A percentile compares a stretch with the other conserved stretches of the same genome.
Evolutionary conservation across 2,888 invertebrate species (phyloP).

Genomic region (Stenoptilia bipunctidactyla): DNA sequence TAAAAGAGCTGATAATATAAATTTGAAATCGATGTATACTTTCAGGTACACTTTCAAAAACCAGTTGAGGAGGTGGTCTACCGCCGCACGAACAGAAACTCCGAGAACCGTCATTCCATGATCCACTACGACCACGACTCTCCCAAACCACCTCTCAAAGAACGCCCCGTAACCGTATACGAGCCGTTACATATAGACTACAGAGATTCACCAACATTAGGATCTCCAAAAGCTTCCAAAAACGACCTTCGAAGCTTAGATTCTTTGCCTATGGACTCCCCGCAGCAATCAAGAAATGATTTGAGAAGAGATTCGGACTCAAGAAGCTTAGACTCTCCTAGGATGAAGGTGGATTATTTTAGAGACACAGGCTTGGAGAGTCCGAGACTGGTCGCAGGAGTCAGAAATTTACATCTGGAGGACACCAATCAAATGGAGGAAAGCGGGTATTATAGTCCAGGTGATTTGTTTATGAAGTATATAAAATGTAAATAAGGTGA

Average conservation of each 20-base stretch:
- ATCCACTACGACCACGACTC: constrained; percentile 61
- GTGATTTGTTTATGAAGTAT: too few relatives aligned
- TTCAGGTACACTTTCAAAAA: constrained; percentile 55
- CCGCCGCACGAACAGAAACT: constrained; percentile 47
- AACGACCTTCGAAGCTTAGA: constrained; percentile 53
- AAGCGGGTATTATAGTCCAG: constrained; percentile 63
- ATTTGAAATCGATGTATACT: constrained; percentile 1
- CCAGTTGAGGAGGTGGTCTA: constrained; percentile 46
- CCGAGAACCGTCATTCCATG: constrained; percentile 64
- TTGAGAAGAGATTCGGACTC: constrained; percentile 51
- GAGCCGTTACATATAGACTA: constrained; percentile 59
- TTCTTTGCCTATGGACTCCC: constrained; percentile 56
- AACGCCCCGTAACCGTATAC: constrained; percentile 55
- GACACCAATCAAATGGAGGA: constrained; percentile 64
- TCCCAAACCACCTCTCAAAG: constrained; percentile 49
- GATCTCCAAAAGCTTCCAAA: constrained; percentile 55
- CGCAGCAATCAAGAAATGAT: constrained; percentile 50
- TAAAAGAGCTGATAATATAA: too few relatives aligned
- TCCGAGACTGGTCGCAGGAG: constrained; percentile 48
- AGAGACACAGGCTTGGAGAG: constrained; percentile 50
- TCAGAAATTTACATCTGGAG: constrained; percentile 55
- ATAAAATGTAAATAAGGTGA: too few relatives aligned
- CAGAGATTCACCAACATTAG: constrained; percentile 48
- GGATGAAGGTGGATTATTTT: constrained; percentile 51
- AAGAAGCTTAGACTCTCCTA: constrained; percentile 55